Percentiles rank a stretch among this genome's conserved stretches.
Conservation (phyloP, 1,140 invertebrate species). For the Laupala kohalensis region DNA sequence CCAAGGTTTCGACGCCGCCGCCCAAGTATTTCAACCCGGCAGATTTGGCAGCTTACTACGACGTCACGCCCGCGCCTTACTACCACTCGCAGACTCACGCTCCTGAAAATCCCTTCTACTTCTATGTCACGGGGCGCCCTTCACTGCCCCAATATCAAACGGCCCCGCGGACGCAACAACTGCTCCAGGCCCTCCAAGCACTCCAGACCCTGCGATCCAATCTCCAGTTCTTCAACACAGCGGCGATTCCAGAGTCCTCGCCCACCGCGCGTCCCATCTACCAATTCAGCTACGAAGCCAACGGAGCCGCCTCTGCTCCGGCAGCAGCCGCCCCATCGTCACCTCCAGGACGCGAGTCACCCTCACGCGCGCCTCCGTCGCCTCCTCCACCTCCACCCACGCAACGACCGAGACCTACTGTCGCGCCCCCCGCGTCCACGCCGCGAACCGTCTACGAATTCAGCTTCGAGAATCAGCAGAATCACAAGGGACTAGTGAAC, state of each 20-base stretch:
- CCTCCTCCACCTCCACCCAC: constrained; percentile 46
- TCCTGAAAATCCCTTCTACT: background rate
- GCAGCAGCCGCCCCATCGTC: constrained; percentile 51
- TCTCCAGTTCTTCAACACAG: background rate
- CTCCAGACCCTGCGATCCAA: background rate
- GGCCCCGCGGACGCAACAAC: background rate
- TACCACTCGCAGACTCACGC: background rate
- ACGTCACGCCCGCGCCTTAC: background rate
- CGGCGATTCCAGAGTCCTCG: background rate
- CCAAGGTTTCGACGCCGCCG: background rate
- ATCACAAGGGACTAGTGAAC: background rate
- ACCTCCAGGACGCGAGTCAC: constrained; percentile 53
- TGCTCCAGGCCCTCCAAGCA: background rate
- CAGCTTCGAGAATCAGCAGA: constrained; percentile 1
- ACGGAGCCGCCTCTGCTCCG: constrained; percentile 28
- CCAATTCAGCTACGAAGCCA: constrained; percentile 22
- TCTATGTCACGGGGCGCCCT: background rate
- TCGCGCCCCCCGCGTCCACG: constrained; percentile 55
- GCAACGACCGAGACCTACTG: constrained; percentile 57
- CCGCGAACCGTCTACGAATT: constrained; percentile 20
- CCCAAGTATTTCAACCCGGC: too few relatives aligned
- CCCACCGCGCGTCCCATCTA: background rate
- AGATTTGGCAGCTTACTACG: too few relatives aligned
- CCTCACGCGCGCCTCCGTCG: constrained; percentile 42
- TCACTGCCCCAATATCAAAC: background rate